phyloP scores from a whole-genome alignment of 2,797 vertebrate genomes.

The Peromyscus aztecus region DNA sequence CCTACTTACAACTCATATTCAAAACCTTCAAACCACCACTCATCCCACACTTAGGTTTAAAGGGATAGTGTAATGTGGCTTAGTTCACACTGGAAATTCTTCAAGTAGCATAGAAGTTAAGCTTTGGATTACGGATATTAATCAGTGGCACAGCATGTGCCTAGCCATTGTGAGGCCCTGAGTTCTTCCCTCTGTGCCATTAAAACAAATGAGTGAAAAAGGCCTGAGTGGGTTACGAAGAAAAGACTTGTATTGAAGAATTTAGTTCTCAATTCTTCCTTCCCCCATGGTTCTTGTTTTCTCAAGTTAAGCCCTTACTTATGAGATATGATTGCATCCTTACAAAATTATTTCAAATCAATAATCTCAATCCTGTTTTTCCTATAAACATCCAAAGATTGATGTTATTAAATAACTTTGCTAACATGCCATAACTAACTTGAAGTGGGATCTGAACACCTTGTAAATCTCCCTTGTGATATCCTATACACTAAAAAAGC shows the following conservation, averaged over 20 bases:
- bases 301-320: background rate
- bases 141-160: background rate
- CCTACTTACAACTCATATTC: background rate
- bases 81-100: background rate
- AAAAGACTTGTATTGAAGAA: background rate
- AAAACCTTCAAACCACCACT: background rate
- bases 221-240: background rate
- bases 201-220: background rate
- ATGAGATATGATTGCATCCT: background rate
- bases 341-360: background rate
- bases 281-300: background rate
- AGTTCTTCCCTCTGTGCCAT: background rate
- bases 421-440: background rate
- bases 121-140: background rate
- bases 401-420: background rate
- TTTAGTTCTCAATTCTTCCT: background rate
- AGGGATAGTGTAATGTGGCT: background rate
- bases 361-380: background rate
- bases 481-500: background rate
- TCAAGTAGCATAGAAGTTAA: background rate
- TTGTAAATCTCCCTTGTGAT: background rate
- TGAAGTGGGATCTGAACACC: background rate
- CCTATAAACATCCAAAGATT: background rate
- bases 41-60: background rate
- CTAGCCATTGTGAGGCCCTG: background rate